phyloP scores from a whole-genome alignment of 2,113 vertebrate species.

The Brachirus orientalis region DNA sequence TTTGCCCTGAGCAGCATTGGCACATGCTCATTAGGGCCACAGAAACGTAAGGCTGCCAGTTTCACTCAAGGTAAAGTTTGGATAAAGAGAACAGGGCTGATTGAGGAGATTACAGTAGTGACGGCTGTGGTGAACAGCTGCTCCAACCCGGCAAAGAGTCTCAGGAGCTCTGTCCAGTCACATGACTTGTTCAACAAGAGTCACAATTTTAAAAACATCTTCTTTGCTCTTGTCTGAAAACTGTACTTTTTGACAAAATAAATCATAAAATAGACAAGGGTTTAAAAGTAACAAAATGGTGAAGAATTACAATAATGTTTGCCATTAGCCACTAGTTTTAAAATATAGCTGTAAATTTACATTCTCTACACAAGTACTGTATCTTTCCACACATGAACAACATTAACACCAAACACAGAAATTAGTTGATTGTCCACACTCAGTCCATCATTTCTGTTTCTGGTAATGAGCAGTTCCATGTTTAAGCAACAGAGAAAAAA shows the following conservation, averaged over 20 bases:
- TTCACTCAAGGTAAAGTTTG: constrained; percentile 71
- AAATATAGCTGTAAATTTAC: constrained; percentile 99
- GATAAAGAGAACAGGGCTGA: constrained; percentile 63
- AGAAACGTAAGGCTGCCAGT: constrained; percentile 78
- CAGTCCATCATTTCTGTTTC: constrained; percentile 92
- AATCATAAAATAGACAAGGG: constrained; percentile 84
- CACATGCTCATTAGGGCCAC: constrained; percentile 76
- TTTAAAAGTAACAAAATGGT: constrained; percentile 91
- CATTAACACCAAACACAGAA: constrained; percentile 99
- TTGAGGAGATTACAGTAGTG: constrained; percentile 77
- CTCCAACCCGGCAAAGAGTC: constrained; percentile 55
- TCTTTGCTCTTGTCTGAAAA: no score
- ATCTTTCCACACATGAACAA: constrained; percentile 99
- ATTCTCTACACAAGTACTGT: constrained; percentile 99
- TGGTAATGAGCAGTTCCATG: constrained; percentile 95
- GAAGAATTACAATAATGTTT: constrained; percentile 99
- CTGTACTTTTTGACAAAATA: no score
- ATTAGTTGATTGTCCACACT: constrained; percentile 99
- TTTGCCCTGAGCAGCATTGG: constrained; percentile 71
- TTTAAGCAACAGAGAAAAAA: constrained; percentile 84
- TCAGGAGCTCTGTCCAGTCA: constrained; percentile 44
- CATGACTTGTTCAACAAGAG: constrained; percentile 18
- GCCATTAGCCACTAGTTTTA: constrained; percentile 98
- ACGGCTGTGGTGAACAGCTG: constrained; percentile 57
- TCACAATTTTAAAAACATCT: no score